phyloP scores from a whole-genome alignment of 2,888 invertebrate genomes.

The Hyles lineata region DNA sequence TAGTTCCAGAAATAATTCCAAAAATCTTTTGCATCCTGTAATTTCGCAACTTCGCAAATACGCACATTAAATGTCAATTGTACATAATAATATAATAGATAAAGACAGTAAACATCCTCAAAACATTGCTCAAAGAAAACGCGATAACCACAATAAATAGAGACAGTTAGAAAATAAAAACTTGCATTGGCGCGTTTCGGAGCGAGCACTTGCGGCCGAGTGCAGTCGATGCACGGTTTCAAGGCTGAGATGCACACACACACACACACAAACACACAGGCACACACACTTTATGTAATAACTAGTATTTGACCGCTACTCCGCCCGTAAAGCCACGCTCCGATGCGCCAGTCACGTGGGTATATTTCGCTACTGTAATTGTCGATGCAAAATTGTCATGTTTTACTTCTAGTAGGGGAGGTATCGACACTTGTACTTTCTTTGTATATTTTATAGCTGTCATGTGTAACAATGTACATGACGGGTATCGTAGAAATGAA shows the following conservation, averaged over 20 bases:
- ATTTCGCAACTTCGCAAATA: no score
- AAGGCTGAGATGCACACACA: slow-evolving; percentile 63
- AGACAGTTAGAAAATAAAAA: slow-evolving; percentile 40
- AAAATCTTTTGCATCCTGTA: no score
- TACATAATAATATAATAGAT: not conserved
- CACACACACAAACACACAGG: slow-evolving; percentile 40
- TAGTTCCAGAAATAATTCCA: no score
- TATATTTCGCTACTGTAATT: slow-evolving; percentile 4
- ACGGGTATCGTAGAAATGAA: no score
- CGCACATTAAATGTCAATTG: not conserved
- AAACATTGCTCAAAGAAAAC: not conserved
- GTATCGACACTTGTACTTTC: no score
- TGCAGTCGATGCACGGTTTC: slow-evolving; percentile 81
- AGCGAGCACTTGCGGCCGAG: slow-evolving; percentile 61
- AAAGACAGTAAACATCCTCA: not conserved
- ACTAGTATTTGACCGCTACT: slow-evolving; percentile 26
- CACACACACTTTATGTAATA: slow-evolving; percentile 29
- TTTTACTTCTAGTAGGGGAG: no score
- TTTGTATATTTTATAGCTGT: no score
- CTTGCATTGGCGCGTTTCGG: slow-evolving; percentile 55
- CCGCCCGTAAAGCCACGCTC: slow-evolving; percentile 30
- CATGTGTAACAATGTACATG: no score
- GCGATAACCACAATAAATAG: slow-evolving; percentile 10
- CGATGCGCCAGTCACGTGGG: slow-evolving; percentile 23
- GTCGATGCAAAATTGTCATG: no score